A percentile compares a stretch with the other conserved stretches of the same genome.
Conservation (phyloP, 2,113 vertebrate species). For the Coregonus clupeaformis region DNA sequence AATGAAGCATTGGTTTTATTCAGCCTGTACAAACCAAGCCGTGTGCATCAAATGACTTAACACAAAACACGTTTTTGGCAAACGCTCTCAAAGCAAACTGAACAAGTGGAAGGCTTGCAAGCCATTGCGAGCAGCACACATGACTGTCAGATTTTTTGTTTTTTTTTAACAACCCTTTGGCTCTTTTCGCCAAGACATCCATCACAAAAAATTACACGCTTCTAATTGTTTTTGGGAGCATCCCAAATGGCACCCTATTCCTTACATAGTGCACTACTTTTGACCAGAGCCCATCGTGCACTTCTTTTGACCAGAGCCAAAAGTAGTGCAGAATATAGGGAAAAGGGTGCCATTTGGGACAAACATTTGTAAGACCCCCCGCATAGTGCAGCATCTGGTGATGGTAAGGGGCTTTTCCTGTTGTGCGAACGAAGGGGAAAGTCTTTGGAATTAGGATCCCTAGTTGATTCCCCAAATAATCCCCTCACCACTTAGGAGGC, state of each 20-base stretch:
- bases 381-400: neutral
- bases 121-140: neutral
- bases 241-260: too few relatives aligned
- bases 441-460: conserved; percentile 1
- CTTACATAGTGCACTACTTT: too few relatives aligned
- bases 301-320: too few relatives aligned
- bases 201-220: neutral
- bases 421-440: neutral
- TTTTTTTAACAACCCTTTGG: too few relatives aligned
- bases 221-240: neutral
- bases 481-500: neutral
- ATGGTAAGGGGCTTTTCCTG: neutral
- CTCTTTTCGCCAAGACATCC: neutral
- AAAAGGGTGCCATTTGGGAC: too few relatives aligned
- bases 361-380: neutral
- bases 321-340: too few relatives aligned
- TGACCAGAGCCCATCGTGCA: too few relatives aligned
- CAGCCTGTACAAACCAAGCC: neutral
- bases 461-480: neutral
- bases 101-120: neutral
- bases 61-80: neutral
- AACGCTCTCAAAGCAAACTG: neutral
- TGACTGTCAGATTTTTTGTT: too few relatives aligned
- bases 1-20: neutral
- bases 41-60: neutral